Evolutionary conservation across 2,113 vertebrate species (phyloP), one percentile per base, ranked within the genome.

Genomic region (Ammodytes marinus): DNA sequence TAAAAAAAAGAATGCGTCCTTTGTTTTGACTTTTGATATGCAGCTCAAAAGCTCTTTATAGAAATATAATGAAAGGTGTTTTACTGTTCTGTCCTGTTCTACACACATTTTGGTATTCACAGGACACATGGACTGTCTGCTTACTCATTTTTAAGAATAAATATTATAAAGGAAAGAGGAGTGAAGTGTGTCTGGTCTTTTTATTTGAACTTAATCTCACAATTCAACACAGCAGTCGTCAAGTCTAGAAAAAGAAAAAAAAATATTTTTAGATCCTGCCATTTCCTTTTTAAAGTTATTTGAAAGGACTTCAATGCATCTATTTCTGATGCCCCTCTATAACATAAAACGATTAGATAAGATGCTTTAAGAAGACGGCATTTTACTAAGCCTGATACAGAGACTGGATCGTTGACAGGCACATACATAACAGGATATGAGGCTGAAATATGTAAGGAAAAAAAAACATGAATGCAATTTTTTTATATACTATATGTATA

Each of bases 81-180:
- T 93, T 86, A 89, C 82, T 89, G 84, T 89, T 90, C 83, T 95
- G 93, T 94, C 89, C 91, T 93, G 85, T 95, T 96, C 96, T 94
- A 88, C 94, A 94, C 92, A 93, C 92, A 92, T 94, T 95, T 95
- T 95, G 93, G 90, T 95, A 94, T 95, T 94, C 91, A 95, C 92
- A 92, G 93, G 92, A 93, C 94, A 95, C 89, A 90, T 78, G 43
- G 88, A 92, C 90, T 83, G 37, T 95, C 93, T 95, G 92, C 95
- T 96, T 94, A 95, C 91, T 95, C 95, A 93, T 97, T 97, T 97
- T 97, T 95, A 95, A 96, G 94, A 96, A 97, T 96, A 96, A 97
- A 97, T 95, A 88, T 86, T 94, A 69, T 85, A 77, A 93, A 77
- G 61, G 37, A 92, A 92, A 87, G 69, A 12, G 40, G 47, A 74